phyloP scores from a whole-genome alignment of 2,888 invertebrate genomes.

The Coremacera marginata region DNA sequence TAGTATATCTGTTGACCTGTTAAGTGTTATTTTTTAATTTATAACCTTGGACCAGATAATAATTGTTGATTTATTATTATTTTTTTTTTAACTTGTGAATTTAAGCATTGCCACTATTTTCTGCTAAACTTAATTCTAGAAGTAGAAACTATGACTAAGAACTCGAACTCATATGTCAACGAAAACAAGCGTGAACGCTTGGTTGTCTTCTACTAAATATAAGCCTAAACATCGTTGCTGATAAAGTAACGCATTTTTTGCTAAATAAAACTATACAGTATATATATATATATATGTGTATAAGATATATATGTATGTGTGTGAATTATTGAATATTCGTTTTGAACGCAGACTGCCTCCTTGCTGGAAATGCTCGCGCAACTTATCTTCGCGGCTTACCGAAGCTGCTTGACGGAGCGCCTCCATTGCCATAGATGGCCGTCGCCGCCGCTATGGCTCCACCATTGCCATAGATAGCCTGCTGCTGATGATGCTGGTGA shows the following conservation, averaged over 20 bases:
- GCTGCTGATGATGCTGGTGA: conserved; percentile 49
- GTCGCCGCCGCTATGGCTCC: conserved; percentile 41
- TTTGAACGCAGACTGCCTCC: not conserved
- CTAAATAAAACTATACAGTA: conserved; percentile 20
- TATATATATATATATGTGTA: conserved; percentile 42
- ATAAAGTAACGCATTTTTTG: not conserved
- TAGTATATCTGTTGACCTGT: too few relatives aligned
- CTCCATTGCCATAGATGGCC: conserved; percentile 57
- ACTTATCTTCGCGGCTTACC: conserved; percentile 68
- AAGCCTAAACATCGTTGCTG: conserved; percentile 5
- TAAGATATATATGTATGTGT: conserved; percentile 30
- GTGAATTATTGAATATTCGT: not conserved
- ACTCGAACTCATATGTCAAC: not conserved
- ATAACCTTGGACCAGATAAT: too few relatives aligned
- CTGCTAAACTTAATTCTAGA: not conserved
- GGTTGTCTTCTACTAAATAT: conserved; percentile 32
- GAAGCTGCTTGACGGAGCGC: conserved; percentile 62
- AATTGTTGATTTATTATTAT: not conserved
- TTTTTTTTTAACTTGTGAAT: not conserved
- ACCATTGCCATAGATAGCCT: conserved; percentile 59
- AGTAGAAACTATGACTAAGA: conserved; percentile 32
- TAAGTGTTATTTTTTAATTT: too few relatives aligned
- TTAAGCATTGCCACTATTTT: not conserved
- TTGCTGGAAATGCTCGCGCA: not conserved
- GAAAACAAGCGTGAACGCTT: not conserved